Evolutionary conservation across 2,888 invertebrate species (phyloP).

Genomic region (Synanthedon vespiformis): DNA sequence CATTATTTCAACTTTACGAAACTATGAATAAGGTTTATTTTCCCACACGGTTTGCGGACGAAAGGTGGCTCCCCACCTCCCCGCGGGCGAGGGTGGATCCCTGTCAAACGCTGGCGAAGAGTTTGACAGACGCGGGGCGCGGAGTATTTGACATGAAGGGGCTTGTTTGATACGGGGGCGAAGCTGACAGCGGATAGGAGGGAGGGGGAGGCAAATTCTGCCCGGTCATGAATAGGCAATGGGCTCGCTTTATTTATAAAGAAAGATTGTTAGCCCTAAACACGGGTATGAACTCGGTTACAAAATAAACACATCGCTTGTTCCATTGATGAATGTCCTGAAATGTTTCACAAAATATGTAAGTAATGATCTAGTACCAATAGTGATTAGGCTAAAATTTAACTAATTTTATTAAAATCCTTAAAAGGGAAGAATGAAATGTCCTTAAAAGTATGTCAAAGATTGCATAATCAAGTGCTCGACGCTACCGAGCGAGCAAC

Average conservation of each 20-base stretch:
- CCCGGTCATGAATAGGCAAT: conserved; percentile 71
- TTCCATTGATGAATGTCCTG: conserved; percentile 17
- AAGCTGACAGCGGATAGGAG: conserved; percentile 42
- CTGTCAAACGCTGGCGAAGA: conserved; percentile 70
- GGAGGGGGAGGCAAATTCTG: conserved; percentile 56
- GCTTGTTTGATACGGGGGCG: conserved; percentile 69
- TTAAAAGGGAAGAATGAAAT: not conserved
- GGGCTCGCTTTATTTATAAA: conserved; percentile 69
- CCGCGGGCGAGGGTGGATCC: conserved; percentile 65
- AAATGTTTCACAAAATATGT: too few relatives aligned
- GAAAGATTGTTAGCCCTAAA: conserved; percentile 60
- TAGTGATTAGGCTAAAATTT: too few relatives aligned
- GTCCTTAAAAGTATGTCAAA: conserved; percentile 51
- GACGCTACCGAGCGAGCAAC: conserved; percentile 15
- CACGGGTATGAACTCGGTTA: conserved; percentile 53
- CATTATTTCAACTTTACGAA: conserved; percentile 19
- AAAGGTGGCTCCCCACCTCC: conserved; percentile 61
- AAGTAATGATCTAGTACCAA: too few relatives aligned
- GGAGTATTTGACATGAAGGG: conserved; percentile 71
- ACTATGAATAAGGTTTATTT: conserved; percentile 13
- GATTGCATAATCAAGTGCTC: conserved; percentile 54
- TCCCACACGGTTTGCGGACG: conserved; percentile 7
- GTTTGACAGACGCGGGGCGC: conserved; percentile 71
- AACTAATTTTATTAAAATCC: too few relatives aligned
- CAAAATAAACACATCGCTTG: conserved; percentile 48